Evolutionary conservation across 2,113 vertebrate species (phyloP).

Genomic region (Cettia cetti): DNA sequence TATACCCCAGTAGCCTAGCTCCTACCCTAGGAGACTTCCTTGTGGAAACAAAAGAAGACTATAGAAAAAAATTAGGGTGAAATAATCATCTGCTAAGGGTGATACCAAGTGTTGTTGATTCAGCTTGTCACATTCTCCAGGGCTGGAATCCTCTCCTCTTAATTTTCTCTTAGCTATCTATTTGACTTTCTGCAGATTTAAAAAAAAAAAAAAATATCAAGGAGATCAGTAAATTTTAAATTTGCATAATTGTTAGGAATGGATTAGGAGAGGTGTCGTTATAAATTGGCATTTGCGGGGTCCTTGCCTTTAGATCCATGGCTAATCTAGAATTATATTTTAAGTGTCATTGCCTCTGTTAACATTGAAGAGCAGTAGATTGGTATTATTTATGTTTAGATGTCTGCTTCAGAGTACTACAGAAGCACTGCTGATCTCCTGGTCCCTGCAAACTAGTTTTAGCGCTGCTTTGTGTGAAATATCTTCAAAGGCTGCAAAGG

Average conservation of each 20-base stretch:
- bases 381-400: background rate
- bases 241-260: background rate
- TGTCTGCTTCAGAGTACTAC: background rate
- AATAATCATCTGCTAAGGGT: background rate
- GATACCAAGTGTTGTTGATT: background rate
- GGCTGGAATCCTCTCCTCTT: background rate
- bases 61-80: background rate
- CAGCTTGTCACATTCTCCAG: background rate
- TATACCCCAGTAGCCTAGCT: background rate
- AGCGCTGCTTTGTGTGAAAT: background rate
- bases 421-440: background rate
- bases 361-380: background rate
- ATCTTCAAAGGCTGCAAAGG: background rate
- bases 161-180: background rate
- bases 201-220: background rate
- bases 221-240: background rate
- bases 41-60: background rate
- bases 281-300: background rate
- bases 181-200: background rate
- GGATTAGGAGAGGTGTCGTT: background rate
- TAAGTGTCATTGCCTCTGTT: background rate
- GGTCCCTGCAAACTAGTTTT: background rate
- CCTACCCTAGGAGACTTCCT: background rate
- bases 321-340: background rate
- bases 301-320: background rate